Conservation (phyloP, 2,113 vertebrate genomes). For the Dolichallabes microphthalmus region DNA sequence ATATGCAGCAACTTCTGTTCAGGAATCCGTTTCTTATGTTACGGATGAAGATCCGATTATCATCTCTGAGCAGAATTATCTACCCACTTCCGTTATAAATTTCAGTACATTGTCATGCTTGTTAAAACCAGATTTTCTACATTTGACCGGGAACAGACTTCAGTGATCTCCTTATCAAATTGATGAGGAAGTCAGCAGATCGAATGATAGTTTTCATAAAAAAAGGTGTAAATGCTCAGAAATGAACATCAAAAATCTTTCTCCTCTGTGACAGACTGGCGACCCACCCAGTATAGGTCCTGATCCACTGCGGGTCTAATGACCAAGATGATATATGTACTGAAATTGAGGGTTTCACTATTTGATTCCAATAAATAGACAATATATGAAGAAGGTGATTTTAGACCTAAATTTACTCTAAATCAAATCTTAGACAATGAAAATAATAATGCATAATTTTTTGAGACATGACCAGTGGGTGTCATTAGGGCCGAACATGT, state of each 20-base stretch:
- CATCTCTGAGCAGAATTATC: neutral
- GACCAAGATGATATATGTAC: neutral
- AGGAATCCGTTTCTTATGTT: neutral
- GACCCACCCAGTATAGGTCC: neutral
- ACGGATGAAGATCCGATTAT: neutral
- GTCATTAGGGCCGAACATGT: no score
- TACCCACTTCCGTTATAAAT: neutral
- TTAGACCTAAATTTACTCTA: no score
- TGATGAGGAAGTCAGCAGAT: no score
- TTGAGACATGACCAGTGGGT: no score
- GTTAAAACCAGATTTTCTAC: neutral
- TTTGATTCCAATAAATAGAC: neutral
- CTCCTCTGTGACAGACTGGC: neutral
- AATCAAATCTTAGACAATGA: no score
- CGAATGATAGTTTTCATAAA: neutral
- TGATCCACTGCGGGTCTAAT: neutral
- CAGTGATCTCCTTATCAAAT: neutral
- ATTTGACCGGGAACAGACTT: neutral
- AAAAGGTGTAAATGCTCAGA: neutral
- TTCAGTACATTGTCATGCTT: neutral
- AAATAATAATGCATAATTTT: no score
- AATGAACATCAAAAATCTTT: neutral
- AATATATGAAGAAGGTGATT: neutral
- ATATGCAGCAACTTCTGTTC: neutral
- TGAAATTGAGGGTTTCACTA: neutral